Evolutionary conservation across 2,888 invertebrate species (phyloP).

Genomic region (Charanyca ferruginea): DNA sequence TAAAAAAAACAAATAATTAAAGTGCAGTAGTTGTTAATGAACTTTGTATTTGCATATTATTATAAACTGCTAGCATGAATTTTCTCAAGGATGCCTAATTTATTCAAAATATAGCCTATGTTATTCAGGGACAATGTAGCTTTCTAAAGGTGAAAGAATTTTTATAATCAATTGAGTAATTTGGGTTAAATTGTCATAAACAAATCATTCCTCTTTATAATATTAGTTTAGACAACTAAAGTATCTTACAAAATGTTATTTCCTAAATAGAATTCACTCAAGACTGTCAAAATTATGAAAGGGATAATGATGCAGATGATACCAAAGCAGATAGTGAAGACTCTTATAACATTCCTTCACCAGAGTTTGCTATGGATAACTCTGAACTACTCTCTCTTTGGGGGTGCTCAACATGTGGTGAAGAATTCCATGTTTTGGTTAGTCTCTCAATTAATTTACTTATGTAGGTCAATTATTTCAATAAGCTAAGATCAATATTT

Average conservation of each 20-base stretch:
- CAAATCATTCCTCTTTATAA: no score
- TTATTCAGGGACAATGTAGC: no score
- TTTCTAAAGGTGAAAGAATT: no score
- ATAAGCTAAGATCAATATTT: no score
- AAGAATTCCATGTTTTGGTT: slow-evolving; percentile 80
- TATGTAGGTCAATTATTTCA: not conserved
- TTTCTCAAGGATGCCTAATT: no score
- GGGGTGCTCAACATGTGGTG: slow-evolving; percentile 76
- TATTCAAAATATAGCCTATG: no score
- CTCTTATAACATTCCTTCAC: slow-evolving; percentile 78
- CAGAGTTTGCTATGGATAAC: slow-evolving; percentile 76
- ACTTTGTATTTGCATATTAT: no score
- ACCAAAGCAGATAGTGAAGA: slow-evolving; percentile 74
- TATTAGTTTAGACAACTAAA: no score
- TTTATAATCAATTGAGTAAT: no score
- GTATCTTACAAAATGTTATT: not conserved
- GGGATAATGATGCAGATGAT: slow-evolving; percentile 49
- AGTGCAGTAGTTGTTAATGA: not conserved
- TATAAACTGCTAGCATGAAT: no score
- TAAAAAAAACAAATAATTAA: not conserved
- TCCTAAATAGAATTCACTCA: slow-evolving; percentile 55
- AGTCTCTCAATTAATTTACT: slow-evolving; percentile 41
- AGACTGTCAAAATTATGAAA: slow-evolving; percentile 67
- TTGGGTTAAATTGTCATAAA: no score
- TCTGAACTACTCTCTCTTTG: slow-evolving; percentile 69